Evolutionary conservation across 2,797 vertebrate genomes (phyloP).

Genomic region (Anguilla anguilla): DNA sequence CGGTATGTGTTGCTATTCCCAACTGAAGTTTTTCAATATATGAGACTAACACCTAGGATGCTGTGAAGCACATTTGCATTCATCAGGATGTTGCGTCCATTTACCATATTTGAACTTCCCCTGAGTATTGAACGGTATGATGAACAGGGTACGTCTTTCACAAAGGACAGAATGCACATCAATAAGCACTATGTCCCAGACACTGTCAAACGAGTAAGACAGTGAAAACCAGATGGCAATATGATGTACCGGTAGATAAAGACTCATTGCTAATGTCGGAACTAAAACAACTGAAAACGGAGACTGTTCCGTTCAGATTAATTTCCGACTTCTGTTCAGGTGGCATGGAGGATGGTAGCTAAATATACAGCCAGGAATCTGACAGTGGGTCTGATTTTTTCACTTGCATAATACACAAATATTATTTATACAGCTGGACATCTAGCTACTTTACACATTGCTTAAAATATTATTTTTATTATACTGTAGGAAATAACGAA

Average conservation of each 20-base stretch:
- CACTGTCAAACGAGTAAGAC: not conserved
- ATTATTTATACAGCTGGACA: not conserved
- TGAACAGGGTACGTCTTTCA: not conserved
- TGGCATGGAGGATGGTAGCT: no score
- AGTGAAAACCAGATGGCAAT: not conserved
- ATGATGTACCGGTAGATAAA: not conserved
- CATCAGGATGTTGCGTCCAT: conserved; percentile 3
- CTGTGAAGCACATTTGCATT: not conserved
- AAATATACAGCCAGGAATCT: no score
- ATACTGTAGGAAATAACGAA: not conserved
- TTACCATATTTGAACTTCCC: not conserved
- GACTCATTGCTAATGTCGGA: not conserved
- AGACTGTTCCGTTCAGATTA: no score
- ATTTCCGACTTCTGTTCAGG: no score
- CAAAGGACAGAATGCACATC: not conserved
- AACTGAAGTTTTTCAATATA: not conserved
- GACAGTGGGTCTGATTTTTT: not conserved
- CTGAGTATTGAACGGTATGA: not conserved
- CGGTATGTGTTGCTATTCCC: not conserved
- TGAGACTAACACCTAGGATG: not conserved
- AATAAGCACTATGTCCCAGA: not conserved
- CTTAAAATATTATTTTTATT: not conserved
- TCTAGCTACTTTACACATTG: not conserved
- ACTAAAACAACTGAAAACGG: not conserved
- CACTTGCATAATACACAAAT: not conserved